A percentile compares a stretch with the other conserved stretches of the same genome.
phyloP scores from a whole-genome alignment of 2,888 invertebrate species.

The Calameuta idolon region DNA sequence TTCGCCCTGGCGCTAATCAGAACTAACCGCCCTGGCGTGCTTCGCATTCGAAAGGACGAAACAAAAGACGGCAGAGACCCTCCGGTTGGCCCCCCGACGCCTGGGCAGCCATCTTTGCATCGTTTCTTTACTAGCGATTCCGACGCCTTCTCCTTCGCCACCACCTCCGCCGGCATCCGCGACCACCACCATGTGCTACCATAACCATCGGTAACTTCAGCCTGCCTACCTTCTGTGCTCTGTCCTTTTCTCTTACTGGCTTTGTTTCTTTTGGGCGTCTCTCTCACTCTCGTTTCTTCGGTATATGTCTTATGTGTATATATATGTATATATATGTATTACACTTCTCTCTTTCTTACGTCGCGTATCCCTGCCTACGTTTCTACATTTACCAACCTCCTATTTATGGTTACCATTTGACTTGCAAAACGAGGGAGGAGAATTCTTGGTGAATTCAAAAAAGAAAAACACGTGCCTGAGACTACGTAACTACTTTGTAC shows the following conservation, averaged over 20 bases:
- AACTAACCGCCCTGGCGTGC: conserved; percentile 66
- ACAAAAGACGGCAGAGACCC: conserved; percentile 27
- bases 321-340: neutral
- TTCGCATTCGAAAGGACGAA: conserved; percentile 45
- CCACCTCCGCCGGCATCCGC: conserved; percentile 6
- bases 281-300: conserved; percentile 10
- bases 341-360: conserved; percentile 5
- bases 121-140: conserved; percentile 43
- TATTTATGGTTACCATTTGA: conserved; percentile 54
- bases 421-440: conserved; percentile 53
- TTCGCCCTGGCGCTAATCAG: conserved; percentile 65
- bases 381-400: conserved; percentile 31
- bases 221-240: neutral
- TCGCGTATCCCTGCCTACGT: conserved; percentile 23
- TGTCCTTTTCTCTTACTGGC: conserved; percentile 9
- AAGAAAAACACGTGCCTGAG: conserved; percentile 9
- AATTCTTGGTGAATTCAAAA: conserved; percentile 32
- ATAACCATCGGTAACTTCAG: neutral
- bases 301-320: neutral
- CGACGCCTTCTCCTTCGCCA: conserved; percentile 23
- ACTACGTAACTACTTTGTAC: neutral
- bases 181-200: conserved; percentile 17
- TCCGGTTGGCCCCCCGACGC: conserved; percentile 18
- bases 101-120: conserved; percentile 55
- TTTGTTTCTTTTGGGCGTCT: conserved; percentile 26